Percentiles rank a stretch among this genome's conserved stretches.
Evolutionary conservation across 1,140 invertebrate species (phyloP).

Genomic region (Drosophila sulfurigaster): DNA sequence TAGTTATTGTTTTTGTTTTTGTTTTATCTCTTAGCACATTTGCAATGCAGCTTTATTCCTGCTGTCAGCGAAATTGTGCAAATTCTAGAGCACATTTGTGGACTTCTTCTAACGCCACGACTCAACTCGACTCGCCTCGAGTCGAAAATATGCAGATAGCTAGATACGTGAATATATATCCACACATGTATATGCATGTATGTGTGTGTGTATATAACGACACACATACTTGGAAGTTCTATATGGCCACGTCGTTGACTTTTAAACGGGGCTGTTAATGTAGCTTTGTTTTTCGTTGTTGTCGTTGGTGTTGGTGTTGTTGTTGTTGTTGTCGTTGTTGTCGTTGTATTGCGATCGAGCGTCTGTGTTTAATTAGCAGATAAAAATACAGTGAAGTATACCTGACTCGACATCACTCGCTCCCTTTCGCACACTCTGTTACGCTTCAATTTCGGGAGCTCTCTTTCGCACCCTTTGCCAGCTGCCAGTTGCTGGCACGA

Average conservation of each 20-base stretch:
- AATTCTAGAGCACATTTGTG: constrained; percentile 18
- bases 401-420: constrained; percentile 23
- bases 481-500: constrained; percentile 19
- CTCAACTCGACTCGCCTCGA: constrained; percentile 16
- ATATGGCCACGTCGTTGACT: constrained; percentile 79
- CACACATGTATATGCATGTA: constrained; percentile 12
- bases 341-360: constrained; percentile 68
- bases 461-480: constrained; percentile 13
- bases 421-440: constrained; percentile 5
- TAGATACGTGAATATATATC: constrained; percentile 27
- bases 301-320: constrained; percentile 13
- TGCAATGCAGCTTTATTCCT: background rate
- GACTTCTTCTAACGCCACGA: constrained; percentile 22
- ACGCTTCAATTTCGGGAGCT: constrained; percentile 5
- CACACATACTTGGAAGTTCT: constrained; percentile 33
- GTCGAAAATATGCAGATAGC: constrained; percentile 29
- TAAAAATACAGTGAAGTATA: constrained; percentile 78
- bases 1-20: no score
- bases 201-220: constrained; percentile 1
- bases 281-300: constrained; percentile 28
- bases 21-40: constrained; percentile 43
- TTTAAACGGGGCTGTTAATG: constrained; percentile 67
- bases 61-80: constrained; percentile 49
- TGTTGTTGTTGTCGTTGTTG: constrained; percentile 12
- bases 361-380: constrained; percentile 84